Base-by-base conservation (phyloP, 2,888 invertebrate genomes). In the Phengaris alcon region DNA sequence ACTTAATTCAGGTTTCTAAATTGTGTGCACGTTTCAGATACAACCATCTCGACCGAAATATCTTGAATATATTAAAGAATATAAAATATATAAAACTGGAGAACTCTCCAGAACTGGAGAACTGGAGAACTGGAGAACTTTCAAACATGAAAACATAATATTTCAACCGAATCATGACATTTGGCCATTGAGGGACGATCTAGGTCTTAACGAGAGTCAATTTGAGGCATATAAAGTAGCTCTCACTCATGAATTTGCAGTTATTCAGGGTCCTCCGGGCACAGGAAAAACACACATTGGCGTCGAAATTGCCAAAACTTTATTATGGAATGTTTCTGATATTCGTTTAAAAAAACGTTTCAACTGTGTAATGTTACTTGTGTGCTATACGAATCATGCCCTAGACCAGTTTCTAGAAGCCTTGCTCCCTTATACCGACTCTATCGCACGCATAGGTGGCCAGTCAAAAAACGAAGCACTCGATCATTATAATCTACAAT, bases 241-340 rank as follows among this genome's bases (percentile, higher is more conserved):
- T 0, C 85, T 97, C 7, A 95, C 94, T 0, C 94, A 94, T 77
- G 96, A 97, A 84, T 95, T 97, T 80, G 94, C 95, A 0, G 93
- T 97, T 1, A 96, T 97, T 79, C 97, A 97, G 88, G 97, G 98
- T 0, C 97, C 97, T 1, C 97, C 97, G 0, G 97, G 98, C 5
- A 97, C 97, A 0, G 98, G 97, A 0, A 97, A 97, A 90, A 97
- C 97, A 0, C 96, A 94, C 84, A 86, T 97, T 10, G 97, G 97
- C 0, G 90, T 97, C 6, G 95, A 96, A 88, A 94, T 98, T 22
- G 95, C 96, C 0, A 88, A 95, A 80, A 93, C 95, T 0, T 84
- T 97, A n/a, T 82, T 97, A 8, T 82, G 94, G 75, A 97, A 96
- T 83, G 74, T 88, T 15, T 64, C 64, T 3, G 35, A 64, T 10